A percentile compares a stretch with the other conserved stretches of the same genome.
phyloP scores from a whole-genome alignment of 2,888 invertebrate genomes.

The Volucella zonaria region DNA sequence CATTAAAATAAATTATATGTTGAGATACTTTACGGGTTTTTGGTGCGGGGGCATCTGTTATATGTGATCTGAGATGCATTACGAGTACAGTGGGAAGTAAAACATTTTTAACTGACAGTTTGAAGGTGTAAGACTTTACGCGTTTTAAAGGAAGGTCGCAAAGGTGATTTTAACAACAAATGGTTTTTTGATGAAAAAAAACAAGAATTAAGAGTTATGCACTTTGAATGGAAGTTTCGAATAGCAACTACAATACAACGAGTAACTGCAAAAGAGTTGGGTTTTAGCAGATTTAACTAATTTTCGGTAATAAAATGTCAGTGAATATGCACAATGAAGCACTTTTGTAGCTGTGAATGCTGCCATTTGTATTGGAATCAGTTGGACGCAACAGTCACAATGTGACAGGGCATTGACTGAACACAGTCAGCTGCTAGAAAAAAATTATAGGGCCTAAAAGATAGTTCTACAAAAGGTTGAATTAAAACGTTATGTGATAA shows the following conservation, averaged over 20 bases:
- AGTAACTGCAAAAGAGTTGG: background rate
- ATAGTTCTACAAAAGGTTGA: too few relatives aligned
- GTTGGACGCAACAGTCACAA: too few relatives aligned
- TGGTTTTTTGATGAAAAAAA: background rate
- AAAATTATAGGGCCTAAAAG: too few relatives aligned
- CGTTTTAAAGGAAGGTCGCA: background rate
- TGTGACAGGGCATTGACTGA: too few relatives aligned
- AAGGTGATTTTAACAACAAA: background rate
- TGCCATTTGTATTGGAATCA: too few relatives aligned
- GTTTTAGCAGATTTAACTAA: background rate
- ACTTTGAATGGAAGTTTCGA: background rate
- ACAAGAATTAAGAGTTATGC: background rate
- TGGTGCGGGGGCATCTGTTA: slow-evolving; percentile 52
- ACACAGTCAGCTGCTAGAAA: too few relatives aligned
- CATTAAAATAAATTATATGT: slow-evolving; percentile 68
- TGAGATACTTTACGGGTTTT: slow-evolving; percentile 41
- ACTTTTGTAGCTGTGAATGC: too few relatives aligned
- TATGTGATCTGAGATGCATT: slow-evolving; percentile 44
- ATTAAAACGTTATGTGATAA: too few relatives aligned
- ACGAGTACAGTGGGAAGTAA: slow-evolving; percentile 48
- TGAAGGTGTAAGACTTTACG: background rate
- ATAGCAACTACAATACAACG: background rate
- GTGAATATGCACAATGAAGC: too few relatives aligned
- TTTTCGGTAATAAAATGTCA: background rate
- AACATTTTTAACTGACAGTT: slow-evolving; percentile 33